Base-by-base conservation (phyloP, 2,113 vertebrate genomes). In the Gorilla gorilla region DNA sequence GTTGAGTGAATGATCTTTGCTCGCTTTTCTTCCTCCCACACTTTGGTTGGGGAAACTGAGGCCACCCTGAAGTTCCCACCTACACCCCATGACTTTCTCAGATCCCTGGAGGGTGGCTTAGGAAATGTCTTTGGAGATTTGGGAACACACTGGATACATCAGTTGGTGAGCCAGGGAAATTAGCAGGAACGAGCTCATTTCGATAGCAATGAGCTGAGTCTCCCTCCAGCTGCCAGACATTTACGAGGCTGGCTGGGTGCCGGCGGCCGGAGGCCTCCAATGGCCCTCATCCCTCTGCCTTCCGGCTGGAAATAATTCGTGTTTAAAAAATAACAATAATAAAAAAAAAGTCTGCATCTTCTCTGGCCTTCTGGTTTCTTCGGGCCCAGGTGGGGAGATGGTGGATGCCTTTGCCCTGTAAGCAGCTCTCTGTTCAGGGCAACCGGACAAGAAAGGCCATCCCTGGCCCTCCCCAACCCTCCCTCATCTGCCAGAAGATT, bases 291-390 rank as follows among this genome's bases (percentile, higher is more conserved):
- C 98, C 98, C 97, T 98, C 98, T 97, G 97, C 98, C 98, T 98
- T 98, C 98, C 98, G 98, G 98, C 98, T 98, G 98, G 98, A 99
- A 99, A 98, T 98, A 97, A 98, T 98, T 98, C 97, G 92, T 98
- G 97, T 98, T 98, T 98, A 97, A 97, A 98, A 97, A 98, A 98
- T 98, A 98, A 98, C 84, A 98, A 98, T 96, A 98, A 98, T 97
- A 88, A 23, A 95, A 96, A 96, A 98, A 97, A 96, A 93, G 80
- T 86, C 96, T 98, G 89, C 73, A 14, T 95, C 82, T 96, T 70
- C 94, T 75, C 86, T 89, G 12, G 27, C 90, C 97, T 98, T 98
- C 98, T 97, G 97, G 98, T 83, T 98, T 90, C 89, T 93, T 79
- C 48, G 89, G 98, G 96, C 96, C 98, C 80, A 96, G 97, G 94